phyloP scores from a whole-genome alignment of 2,888 invertebrate species.

The Sipha maydis region DNA sequence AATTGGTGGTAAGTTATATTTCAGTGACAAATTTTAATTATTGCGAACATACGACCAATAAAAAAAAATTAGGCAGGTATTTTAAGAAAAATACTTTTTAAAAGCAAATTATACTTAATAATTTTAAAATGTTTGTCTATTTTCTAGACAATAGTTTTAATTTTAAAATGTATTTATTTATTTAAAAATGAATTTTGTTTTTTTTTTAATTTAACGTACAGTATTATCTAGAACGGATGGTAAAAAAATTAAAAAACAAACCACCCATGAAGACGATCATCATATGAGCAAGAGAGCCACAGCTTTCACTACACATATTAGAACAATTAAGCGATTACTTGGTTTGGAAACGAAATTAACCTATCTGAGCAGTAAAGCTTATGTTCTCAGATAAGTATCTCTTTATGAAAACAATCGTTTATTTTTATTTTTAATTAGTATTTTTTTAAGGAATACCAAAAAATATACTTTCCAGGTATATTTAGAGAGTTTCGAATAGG shows the following conservation, averaged over 20 bases:
- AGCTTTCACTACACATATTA: constrained; percentile 48
- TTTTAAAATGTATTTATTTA: neutral
- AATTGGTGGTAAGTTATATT: neutral
- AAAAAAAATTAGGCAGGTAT: neutral
- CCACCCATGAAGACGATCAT: constrained; percentile 32
- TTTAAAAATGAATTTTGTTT: neutral
- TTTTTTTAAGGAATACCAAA: constrained; percentile 1
- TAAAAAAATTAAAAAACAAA: constrained; percentile 23
- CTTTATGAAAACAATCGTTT: constrained; percentile 22
- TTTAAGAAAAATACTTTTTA: neutral
- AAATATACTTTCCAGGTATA: neutral
- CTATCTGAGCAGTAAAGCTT: constrained; percentile 34
- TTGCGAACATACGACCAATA: neutral
- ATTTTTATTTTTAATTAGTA: constrained; percentile 28
- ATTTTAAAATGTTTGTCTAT: neutral
- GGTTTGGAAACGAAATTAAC: constrained; percentile 54
- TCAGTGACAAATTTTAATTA: neutral
- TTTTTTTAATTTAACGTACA: neutral
- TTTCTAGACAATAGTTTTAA: neutral
- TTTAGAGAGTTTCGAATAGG: neutral
- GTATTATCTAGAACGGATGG: constrained; percentile 27
- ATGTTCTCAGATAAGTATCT: constrained; percentile 28
- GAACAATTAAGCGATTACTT: constrained; percentile 45
- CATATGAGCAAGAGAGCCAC: constrained; percentile 29
- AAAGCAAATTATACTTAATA: neutral